Conservation (phyloP, 2,888 invertebrate species). For the Isoperla grammatica region DNA sequence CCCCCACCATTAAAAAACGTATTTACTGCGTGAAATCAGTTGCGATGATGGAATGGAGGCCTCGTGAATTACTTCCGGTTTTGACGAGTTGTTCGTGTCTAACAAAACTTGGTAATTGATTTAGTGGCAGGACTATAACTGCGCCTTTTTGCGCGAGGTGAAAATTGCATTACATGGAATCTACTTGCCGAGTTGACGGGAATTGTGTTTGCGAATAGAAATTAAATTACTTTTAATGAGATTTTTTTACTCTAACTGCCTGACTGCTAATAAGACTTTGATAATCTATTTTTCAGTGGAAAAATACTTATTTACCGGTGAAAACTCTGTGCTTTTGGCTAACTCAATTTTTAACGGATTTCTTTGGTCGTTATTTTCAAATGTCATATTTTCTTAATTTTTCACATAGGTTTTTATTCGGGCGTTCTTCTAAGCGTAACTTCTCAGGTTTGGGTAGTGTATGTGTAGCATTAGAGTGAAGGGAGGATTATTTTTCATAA, state of each 20-base stretch:
- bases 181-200: background rate
- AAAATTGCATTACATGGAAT: conserved; percentile 2
- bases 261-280: no score
- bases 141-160: background rate
- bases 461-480: no score
- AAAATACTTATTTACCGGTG: no score
- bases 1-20: conserved; percentile 11
- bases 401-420: no score
- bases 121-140: conserved; percentile 1
- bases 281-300: no score
- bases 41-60: background rate
- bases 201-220: background rate
- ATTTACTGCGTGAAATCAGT: conserved; percentile 13
- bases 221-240: background rate
- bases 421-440: background rate
- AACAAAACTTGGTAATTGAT: conserved; percentile 13
- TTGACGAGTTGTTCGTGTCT: background rate
- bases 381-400: no score
- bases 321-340: no score
- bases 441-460: background rate
- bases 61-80: conserved; percentile 8
- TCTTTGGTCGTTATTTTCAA: no score
- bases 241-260: background rate
- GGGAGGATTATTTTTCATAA: no score
- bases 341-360: no score